Evolutionary conservation across 2,113 vertebrate genomes (phyloP), one percentile per base, ranked within the genome.

Genomic region (Orcinus orca): DNA sequence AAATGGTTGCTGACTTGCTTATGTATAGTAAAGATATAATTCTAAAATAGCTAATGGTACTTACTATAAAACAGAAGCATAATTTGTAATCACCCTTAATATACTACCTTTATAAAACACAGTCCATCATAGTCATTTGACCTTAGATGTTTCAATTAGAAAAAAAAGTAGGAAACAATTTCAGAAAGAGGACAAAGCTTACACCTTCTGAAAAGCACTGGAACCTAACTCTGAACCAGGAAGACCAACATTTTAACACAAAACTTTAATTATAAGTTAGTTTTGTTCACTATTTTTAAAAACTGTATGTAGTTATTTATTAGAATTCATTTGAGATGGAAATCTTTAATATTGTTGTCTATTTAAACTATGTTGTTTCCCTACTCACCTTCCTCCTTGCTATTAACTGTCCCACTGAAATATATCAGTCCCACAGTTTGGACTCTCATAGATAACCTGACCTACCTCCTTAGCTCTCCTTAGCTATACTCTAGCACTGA

Each of bases 261-360:
- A 70, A 95, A 33, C 7, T 60, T 12, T 93, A 53, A 41, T 21
- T 33, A 73, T 63, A n/a, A 87, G 17, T 68, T 74, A 63, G 36
- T 62, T 94, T 96, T 90, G 9, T 88, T 95, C 36, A 84, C 17
- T 47, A 70, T 70, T 90, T 81, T 20, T 85, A 70, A 90, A 88
- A 88, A 13, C 6, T 38, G 0, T 36, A 50, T 38, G 1, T 63
- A 25, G 17, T 50, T 89, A 70, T 67, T 88, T 81, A 92, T 68
- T 79, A 84, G 50, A 91, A 80, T 63, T 41, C 4, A 87, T 65
- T 70, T 90, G 15, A 11, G 9, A 50, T 88, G 5, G 21, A 80
- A 63, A 74, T 50, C 79, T 88, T 74, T 96, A 94, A 68, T 60
- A 77, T 14, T 31, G 1, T 53, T 55, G 74, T 31, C 14, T 44